Evolutionary conservation across 2,797 vertebrate species (phyloP), one percentile per base, ranked within the genome.

Genomic region (Sebastes matsubarae): DNA sequence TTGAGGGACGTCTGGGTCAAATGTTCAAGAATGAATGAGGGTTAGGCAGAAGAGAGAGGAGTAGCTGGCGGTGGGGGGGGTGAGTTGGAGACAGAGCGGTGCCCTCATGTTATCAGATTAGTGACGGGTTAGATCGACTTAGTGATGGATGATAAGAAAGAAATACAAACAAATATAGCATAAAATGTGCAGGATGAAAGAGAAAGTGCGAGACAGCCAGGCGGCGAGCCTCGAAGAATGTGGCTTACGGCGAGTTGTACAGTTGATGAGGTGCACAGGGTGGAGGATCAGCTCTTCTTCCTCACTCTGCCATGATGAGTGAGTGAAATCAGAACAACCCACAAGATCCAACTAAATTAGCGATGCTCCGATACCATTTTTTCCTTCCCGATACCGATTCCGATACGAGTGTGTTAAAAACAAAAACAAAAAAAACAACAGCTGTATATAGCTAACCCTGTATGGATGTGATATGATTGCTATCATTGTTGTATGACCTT

Each of bases 21-120:
- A 94, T 81, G 92, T 92, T 93, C 89, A 91, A 59, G 84, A 90
- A 86, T 89, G 93, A 92, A 89, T 89, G 76, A 79, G 87, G 88
- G 91, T 83, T 66, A 86, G 86, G 87, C 64, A 77, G 72, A 84
- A 65, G 72, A 86, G 81, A 78, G 80, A 89, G 86, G 80, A 88
- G 85, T 85, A 88, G 80, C 81, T 81, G 71, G 84, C 38, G 76
- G 76, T 58, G 73, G 79, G 59, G 80, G 55, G 59, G 71, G 38
- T 57, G 72, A 80, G 83, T 63, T 38, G 63, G 90, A 95, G 95
- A 95, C 93, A 94, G 90, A 92, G 87, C 4, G 91, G 93, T 93
- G 94, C 93, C 93, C 91, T 89, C 76, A 77, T 66, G 36, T 94
- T 94, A 94, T 96, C 94, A 92, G 93, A 93, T 94, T 94, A 91